Base-by-base conservation (phyloP, 2,888 invertebrate species). In the Brachyptera putata region DNA sequence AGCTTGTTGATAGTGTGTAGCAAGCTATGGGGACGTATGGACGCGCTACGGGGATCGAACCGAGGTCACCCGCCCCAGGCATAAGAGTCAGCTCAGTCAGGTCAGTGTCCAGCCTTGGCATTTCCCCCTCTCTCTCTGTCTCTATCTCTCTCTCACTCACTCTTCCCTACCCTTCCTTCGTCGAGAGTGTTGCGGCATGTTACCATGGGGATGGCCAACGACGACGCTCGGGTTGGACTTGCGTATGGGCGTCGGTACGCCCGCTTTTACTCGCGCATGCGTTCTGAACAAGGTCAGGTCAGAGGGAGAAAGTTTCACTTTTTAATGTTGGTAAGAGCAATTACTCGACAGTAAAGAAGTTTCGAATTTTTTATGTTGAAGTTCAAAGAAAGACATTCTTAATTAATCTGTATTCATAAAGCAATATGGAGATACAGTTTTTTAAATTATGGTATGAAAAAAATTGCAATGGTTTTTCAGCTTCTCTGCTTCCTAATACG, bases 21-120 rank as follows among this genome's bases (percentile, higher is more conserved):
- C 16, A 34, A n/a, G 55, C 2, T 21, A 34, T n/a, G 50, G 2
- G 26, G 26, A 14, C 50, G n/a, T n/a, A n/a, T 46, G 55, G 55
- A 16, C 30, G 30, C 55, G n/a, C n/a, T n/a, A n/a, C 34, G 36
- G 34, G 55, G 34, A 34, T n/a, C 46, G 46, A 46, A 22, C 46
- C 46, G 46, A 46, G 46, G 46, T 46, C 46, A 46, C 22, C 46
- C 46, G 21, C 18, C 21, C 22, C 46, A 46, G 30, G n/a, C n/a
- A n/a, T n/a, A n/a, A n/a, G n/a, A n/a, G n/a, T n/a, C n/a, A n/a
- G n/a, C n/a, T n/a, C n/a, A 39, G 61, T 58, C 58, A 58, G 63
- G 63, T 63, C 63, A 63, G 55, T 56, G 61, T 57, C 63, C 63
- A 61, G 61, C 64, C 64, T 64, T 64, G 64, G 61, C 63, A 55